Evolutionary conservation across 2,113 vertebrate genomes (phyloP).

Genomic region (Ornithorhynchus anatinus): DNA sequence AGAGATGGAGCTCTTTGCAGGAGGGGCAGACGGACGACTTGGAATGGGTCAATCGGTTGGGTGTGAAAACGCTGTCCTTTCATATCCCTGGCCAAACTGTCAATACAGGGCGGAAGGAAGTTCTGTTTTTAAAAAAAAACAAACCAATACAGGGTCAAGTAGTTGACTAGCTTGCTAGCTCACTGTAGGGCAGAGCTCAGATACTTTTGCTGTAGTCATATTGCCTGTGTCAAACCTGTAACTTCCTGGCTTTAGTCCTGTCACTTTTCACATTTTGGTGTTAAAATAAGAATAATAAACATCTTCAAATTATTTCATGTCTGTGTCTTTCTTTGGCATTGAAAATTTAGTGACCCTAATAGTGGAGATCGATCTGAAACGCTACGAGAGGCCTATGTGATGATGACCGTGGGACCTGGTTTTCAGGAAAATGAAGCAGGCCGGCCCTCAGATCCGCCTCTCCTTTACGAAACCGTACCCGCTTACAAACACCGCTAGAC

Average conservation of each 20-base stretch:
- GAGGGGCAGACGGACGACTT: too few relatives aligned
- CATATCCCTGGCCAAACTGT: too few relatives aligned
- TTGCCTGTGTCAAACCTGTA: slow-evolving; percentile 10
- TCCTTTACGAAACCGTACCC: too few relatives aligned
- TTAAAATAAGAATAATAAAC: slow-evolving; percentile 70
- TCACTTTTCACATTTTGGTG: slow-evolving; percentile 54
- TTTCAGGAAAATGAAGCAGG: slow-evolving; percentile 3
- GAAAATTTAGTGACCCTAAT: not conserved
- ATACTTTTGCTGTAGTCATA: slow-evolving; percentile 22
- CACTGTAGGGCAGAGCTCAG: not conserved
- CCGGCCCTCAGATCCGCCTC: not conserved
- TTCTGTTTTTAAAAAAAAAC: too few relatives aligned
- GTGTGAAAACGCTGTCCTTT: too few relatives aligned
- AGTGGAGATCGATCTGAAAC: not conserved
- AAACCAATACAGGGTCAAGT: not conserved
- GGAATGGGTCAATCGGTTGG: too few relatives aligned
- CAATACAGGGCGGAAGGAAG: too few relatives aligned
- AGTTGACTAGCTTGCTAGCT: not conserved
- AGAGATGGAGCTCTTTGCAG: too few relatives aligned
- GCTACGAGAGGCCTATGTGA: not conserved
- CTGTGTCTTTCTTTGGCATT: slow-evolving; percentile 65
- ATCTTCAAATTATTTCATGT: slow-evolving; percentile 60
- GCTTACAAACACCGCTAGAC: too few relatives aligned
- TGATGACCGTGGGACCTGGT: not conserved
- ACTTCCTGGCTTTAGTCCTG: slow-evolving; percentile 26